Conservation (phyloP, 2,113 vertebrate genomes). For the Motacilla tschutschensis region DNA sequence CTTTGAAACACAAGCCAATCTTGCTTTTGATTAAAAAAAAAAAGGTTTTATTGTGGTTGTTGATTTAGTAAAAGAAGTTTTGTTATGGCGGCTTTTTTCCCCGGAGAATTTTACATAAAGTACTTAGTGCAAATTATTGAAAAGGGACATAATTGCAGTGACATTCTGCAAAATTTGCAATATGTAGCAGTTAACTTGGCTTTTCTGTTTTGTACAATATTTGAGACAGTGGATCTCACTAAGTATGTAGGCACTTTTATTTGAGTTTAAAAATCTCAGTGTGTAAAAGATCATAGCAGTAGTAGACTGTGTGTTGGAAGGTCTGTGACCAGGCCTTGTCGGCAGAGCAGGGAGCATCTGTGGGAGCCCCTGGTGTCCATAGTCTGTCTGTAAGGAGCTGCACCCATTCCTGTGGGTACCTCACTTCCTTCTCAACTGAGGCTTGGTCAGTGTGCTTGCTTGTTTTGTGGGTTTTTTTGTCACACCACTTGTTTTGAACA, state of each 20-base stretch:
- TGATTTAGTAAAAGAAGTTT: background rate
- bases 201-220: background rate
- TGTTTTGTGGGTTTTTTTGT: background rate
- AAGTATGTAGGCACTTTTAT: background rate
- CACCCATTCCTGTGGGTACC: background rate
- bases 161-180: background rate
- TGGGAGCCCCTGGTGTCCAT: rapidly evolving
- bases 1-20: background rate
- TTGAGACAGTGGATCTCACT: background rate
- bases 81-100: background rate
- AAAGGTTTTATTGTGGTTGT: background rate
- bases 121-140: background rate
- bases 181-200: background rate
- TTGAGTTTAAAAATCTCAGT: background rate
- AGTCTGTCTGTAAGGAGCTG: background rate
- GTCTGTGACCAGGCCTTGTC: background rate
- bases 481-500: background rate
- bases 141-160: background rate
- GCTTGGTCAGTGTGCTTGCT: background rate
- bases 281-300: background rate
- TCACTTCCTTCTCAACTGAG: background rate
- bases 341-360: rapidly evolving
- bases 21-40: background rate
- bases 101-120: background rate
- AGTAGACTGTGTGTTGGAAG: background rate